phyloP scores from a whole-genome alignment of 2,797 vertebrate species.

The Clarias pachynema region DNA sequence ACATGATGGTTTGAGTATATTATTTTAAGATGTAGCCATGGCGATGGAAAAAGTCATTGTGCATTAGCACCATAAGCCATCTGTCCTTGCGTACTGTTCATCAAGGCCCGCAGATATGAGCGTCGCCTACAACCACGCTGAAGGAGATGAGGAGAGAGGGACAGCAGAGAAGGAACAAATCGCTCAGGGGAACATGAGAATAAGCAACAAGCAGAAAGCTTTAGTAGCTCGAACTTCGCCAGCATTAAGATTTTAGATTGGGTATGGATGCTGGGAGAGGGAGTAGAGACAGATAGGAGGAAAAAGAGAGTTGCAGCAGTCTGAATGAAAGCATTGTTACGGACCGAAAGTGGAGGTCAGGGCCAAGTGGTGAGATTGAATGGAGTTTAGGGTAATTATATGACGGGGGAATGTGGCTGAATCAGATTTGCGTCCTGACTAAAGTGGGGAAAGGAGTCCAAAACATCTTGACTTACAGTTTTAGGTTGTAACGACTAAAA shows the following conservation, averaged over 20 bases:
- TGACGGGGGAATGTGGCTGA: constrained; percentile 35
- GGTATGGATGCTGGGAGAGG: not conserved
- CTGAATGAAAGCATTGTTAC: constrained; percentile 48
- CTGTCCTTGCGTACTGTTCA: constrained; percentile 43
- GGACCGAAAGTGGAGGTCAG: constrained; percentile 27
- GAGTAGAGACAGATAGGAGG: not conserved
- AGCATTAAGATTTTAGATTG: not conserved
- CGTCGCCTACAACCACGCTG: constrained; percentile 16
- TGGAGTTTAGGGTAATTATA: constrained; percentile 41
- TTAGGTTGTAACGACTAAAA: not conserved
- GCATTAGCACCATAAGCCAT: constrained; percentile 40
- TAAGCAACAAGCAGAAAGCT: too few species aligned
- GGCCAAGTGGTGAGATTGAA: constrained; percentile 24
- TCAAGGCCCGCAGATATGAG: constrained; percentile 33
- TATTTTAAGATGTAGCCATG: constrained; percentile 43
- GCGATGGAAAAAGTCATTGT: constrained; percentile 44
- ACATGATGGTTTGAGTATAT: constrained; percentile 31
- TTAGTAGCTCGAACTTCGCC: too few species aligned
- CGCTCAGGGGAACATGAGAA: not conserved
- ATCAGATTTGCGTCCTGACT: constrained; percentile 3
- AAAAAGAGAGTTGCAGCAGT: constrained; percentile 21
- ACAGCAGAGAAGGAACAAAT: not conserved
- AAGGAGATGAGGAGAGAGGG: not conserved
- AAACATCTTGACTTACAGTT: constrained; percentile 8
- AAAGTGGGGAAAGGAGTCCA: not conserved